phyloP scores from a whole-genome alignment of 2,113 vertebrate genomes.

The Aplodontia rufa region DNA sequence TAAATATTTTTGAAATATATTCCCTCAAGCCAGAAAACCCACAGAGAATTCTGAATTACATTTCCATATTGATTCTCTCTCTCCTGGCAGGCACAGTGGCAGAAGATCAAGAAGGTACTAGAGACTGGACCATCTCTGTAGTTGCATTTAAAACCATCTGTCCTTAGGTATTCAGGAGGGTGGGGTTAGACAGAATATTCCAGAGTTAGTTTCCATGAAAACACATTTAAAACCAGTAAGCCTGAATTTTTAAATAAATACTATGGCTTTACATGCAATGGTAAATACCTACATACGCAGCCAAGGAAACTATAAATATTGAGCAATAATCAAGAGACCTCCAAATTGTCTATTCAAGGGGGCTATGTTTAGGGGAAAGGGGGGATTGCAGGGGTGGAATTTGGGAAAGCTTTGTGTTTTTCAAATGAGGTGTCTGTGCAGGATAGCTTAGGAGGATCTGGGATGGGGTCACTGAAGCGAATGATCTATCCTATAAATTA shows the following conservation, averaged over 20 bases:
- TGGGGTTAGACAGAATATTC: neutral
- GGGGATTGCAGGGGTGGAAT: neutral
- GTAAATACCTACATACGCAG: neutral
- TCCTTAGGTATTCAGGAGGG: neutral
- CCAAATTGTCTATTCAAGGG: neutral
- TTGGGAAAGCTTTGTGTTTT: neutral
- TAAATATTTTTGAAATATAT: neutral
- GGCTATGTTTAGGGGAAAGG: too few species aligned
- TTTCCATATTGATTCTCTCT: neutral
- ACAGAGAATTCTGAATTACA: neutral
- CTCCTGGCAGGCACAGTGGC: accelerated
- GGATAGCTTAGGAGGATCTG: conserved; percentile 63
- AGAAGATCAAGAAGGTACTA: neutral
- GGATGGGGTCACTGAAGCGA: conserved; percentile 74
- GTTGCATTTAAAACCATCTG: neutral
- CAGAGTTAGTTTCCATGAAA: neutral
- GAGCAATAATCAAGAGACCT: neutral
- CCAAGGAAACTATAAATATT: neutral
- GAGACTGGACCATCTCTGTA: neutral
- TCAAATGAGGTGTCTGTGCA: neutral
- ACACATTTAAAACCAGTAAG: neutral
- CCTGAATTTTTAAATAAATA: neutral
- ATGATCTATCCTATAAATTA: conserved; percentile 85
- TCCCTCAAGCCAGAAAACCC: neutral
- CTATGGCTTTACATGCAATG: neutral